Evolutionary conservation across 2,888 invertebrate genomes (phyloP), one percentile per base, ranked within the genome.

Genomic region (Folsomia candida): DNA sequence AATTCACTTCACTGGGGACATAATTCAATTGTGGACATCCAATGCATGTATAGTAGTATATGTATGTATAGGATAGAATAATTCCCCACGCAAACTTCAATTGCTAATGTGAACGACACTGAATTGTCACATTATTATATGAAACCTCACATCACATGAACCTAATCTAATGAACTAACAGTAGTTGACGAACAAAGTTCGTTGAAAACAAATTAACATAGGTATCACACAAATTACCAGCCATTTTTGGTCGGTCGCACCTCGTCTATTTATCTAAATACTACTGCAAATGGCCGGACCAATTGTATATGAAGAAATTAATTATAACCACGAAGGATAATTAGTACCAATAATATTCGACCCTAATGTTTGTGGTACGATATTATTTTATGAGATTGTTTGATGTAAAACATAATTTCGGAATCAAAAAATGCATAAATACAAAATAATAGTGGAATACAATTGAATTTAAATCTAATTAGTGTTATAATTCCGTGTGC

Each of bases 401-500:
- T 37, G 37, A 37, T 14, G 37, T 37, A 14, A 14, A 37, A 37
- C 37, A 9, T 9, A 37, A 37, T 37, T 37, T 37, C 14, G 37
- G 37, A 37, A 37, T 37, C 37, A 37, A 37, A 4, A 37, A 4
- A 37, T 37, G 37, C 14, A 37, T 37, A 37, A 37, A 37, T 37
- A 37, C 37, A 9, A 9, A 14, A 37, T 37, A 37, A 37, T 4
- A 9, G 37, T 37, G 37, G 37, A 37, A 37, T 37, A 37, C 14
- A 14, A 54, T 54, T 54, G 6, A 54, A 54, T 54, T 20, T n/a
- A 14, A 54, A 20, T 54, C n/a, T 54, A 47, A 62, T 62, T 62
- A 25, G 22, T 62, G 29, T 71, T 71, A 71, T 71, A 71, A 68
- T 64, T 71, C 71, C 22, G 71, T 60, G 37, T 64, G 71, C 18